Evolutionary conservation across 2,113 vertebrate species (phyloP).

Genomic region (Octodon degus): DNA sequence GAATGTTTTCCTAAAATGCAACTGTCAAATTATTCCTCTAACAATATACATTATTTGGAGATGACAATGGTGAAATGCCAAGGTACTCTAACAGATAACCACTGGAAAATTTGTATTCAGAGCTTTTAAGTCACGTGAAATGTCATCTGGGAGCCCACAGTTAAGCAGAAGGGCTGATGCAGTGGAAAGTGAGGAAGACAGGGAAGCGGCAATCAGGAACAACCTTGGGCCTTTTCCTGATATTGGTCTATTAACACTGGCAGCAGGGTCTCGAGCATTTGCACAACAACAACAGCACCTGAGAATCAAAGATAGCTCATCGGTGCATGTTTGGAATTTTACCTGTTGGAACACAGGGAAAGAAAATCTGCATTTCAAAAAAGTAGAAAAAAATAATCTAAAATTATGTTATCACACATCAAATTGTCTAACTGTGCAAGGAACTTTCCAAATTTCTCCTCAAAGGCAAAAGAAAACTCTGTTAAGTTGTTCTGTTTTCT

Average conservation of each 20-base stretch:
- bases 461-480: background rate
- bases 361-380: background rate
- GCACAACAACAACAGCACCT: background rate
- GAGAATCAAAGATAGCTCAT: background rate
- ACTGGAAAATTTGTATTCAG: conserved; percentile 45
- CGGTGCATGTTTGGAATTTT: conserved; percentile 31
- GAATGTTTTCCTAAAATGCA: conserved; percentile 48
- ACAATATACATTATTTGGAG: conserved; percentile 54
- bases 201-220: background rate
- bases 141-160: conserved; percentile 41
- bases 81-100: conserved; percentile 58
- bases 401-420: background rate
- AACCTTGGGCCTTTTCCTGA: background rate
- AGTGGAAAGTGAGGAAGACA: background rate
- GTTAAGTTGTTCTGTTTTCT: background rate
- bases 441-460: background rate
- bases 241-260: background rate
- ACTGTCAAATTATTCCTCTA: conserved; percentile 62
- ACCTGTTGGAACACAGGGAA: background rate
- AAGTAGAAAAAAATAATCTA: conserved; percentile 46
- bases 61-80: conserved; percentile 62
- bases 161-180: background rate
- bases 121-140: conserved; percentile 60
- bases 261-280: background rate
- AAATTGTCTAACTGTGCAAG: background rate